These are phyloP conservation scores for Diorhabda elongata DNA, from an alignment of 1,140 invertebrate genomes.

Conservation along the genomic window DNA sequence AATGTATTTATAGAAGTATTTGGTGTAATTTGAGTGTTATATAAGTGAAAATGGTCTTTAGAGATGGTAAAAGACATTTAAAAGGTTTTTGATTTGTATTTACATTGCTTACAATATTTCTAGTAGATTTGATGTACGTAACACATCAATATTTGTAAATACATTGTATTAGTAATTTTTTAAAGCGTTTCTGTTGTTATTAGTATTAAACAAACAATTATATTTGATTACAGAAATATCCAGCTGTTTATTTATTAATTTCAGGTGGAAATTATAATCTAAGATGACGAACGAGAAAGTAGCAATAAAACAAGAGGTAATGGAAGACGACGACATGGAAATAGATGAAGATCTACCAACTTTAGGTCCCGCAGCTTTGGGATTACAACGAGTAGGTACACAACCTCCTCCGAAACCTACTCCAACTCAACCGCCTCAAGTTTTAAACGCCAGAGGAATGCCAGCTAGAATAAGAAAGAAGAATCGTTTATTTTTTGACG, in stretches of 20 bases:
- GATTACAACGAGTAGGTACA: conserved; percentile 73
- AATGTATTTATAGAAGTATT: too few species aligned
- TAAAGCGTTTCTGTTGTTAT: not conserved
- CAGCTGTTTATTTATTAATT: too few species aligned
- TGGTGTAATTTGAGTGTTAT: too few species aligned
- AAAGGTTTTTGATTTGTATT: too few species aligned
- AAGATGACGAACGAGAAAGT: conserved; percentile 46
- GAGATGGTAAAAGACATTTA: too few species aligned
- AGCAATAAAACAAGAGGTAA: conserved; percentile 57
- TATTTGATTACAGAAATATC: conserved; percentile 36
- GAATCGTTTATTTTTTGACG: conserved; percentile 87
- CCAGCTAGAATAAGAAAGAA: conserved; percentile 86
- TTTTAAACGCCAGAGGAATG: conserved; percentile 80
- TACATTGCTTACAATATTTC: too few species aligned
- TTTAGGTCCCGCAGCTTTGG: conserved; percentile 70
- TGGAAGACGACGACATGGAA: conserved; percentile 55
- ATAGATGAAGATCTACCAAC: conserved; percentile 63
- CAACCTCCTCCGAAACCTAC: conserved; percentile 65
- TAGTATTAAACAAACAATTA: not conserved
- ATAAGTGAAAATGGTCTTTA: too few species aligned
- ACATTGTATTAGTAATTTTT: too few species aligned
- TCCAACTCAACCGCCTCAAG: conserved; percentile 65
- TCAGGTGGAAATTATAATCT: too few species aligned
- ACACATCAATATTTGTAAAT: too few species aligned
- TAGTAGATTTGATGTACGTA: too few species aligned